phyloP scores from a whole-genome alignment of 2,113 vertebrate genomes.

The Cyphomyrus discorhynchus region DNA sequence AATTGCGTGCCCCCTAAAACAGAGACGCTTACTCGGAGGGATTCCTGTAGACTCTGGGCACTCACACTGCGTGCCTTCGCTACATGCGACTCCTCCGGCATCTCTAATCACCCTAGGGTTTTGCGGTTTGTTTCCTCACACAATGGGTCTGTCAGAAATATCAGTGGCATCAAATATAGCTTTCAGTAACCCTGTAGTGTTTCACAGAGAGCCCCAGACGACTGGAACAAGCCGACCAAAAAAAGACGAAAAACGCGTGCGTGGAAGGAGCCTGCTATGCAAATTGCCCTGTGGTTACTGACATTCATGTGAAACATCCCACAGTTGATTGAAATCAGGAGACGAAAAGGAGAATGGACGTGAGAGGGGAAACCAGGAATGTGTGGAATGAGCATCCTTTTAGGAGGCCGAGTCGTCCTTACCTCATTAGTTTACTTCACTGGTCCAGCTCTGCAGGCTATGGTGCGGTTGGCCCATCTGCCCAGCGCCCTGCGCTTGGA shows the following conservation, averaged over 20 bases:
- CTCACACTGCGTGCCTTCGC: not conserved
- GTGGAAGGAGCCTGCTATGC: conserved; percentile 11
- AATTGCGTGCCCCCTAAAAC: conserved; percentile 10
- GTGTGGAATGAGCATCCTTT: conserved; percentile 24
- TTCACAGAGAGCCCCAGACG: not conserved
- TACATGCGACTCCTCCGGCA: not conserved
- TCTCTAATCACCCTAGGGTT: not conserved
- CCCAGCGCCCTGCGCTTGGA: not conserved
- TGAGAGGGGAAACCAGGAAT: conserved; percentile 34
- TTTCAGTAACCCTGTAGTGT: not conserved
- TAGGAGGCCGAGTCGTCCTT: not conserved
- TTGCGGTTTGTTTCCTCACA: conserved; percentile 8
- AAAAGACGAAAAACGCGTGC: conserved; percentile 11
- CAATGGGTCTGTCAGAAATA: conserved; percentile 12
- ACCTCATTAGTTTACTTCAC: conserved; percentile 18
- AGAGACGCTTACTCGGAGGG: not conserved
- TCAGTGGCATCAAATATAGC: not conserved
- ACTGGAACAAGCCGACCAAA: conserved; percentile 2
- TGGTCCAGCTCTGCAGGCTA: not conserved
- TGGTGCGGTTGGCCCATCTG: not conserved
- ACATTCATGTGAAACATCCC: conserved; percentile 8
- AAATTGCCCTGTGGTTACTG: conserved; percentile 4
- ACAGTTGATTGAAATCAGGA: conserved; percentile 17
- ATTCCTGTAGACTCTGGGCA: not conserved
- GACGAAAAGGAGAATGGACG: conserved; percentile 1